A percentile compares a stretch with the other conserved stretches of the same genome.
These are phyloP conservation scores for Crenuchus spilurus DNA, from an alignment of 2,797 vertebrate species.

Conservation along the genomic window DNA sequence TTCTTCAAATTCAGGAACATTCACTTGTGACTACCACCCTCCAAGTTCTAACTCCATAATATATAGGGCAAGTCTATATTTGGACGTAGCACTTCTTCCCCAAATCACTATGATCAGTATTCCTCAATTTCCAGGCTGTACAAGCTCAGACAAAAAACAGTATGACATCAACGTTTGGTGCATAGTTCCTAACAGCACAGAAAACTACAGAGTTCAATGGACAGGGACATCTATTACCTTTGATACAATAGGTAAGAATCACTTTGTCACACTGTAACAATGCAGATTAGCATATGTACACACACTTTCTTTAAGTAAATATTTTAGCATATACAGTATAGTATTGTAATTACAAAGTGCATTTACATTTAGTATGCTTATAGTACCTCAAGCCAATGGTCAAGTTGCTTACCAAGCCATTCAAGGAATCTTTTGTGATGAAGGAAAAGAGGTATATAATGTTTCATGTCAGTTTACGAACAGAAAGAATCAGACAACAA, in stretches of 20 bases:
- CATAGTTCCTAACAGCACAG: background rate
- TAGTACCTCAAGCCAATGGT: background rate
- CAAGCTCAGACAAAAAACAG: fast-evolving
- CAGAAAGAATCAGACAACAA: fast-evolving
- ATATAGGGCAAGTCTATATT: conserved; percentile 53
- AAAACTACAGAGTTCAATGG: background rate
- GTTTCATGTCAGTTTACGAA: conserved; percentile 59
- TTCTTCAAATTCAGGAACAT: conserved; percentile 61
- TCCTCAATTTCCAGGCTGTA: conserved; percentile 65
- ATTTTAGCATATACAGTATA: background rate
- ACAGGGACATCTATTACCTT: fast-evolving
- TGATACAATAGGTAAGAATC: background rate
- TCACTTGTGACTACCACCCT: conserved; percentile 58
- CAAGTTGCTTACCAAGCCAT: background rate
- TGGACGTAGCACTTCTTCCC: conserved; percentile 67
- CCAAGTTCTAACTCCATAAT: fast-evolving
- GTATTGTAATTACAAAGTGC: background rate
- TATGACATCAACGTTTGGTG: background rate
- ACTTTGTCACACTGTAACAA: background rate
- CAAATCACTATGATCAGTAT: background rate
- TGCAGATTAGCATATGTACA: background rate
- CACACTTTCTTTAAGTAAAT: too few species aligned
- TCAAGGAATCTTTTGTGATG: fast-evolving
- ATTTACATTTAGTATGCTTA: background rate
- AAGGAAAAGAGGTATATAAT: fast-evolving